Evolutionary conservation across 2,888 invertebrate species (phyloP).

Genomic region (Dynastes grantii): DNA sequence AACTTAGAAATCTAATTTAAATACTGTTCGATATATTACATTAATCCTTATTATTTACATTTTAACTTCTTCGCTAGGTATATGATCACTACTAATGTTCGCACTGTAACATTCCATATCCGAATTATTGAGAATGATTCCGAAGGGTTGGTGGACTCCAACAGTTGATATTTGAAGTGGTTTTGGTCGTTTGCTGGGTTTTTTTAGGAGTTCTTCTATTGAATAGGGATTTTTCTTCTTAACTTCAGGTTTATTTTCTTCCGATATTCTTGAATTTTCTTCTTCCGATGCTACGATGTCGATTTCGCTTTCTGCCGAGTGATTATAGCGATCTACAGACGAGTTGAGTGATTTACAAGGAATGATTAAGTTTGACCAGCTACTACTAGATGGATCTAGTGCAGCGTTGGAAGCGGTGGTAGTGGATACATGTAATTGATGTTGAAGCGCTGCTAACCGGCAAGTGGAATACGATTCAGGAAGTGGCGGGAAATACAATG

Average conservation of each 20-base stretch:
- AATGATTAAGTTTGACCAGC: slow-evolving; percentile 76
- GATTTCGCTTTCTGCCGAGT: slow-evolving; percentile 48
- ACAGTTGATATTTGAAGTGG: slow-evolving; percentile 54
- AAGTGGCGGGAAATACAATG: slow-evolving; percentile 62
- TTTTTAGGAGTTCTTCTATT: slow-evolving; percentile 88
- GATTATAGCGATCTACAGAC: slow-evolving; percentile 64
- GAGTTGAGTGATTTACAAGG: slow-evolving; percentile 69
- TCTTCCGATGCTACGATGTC: slow-evolving; percentile 56
- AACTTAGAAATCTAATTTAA: slow-evolving; percentile 20
- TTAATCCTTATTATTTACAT: slow-evolving; percentile 27
- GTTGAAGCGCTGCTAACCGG: slow-evolving; percentile 73
- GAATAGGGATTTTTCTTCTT: slow-evolving; percentile 88
- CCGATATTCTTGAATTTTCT: slow-evolving; percentile 56
- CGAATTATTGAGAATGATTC: slow-evolving; percentile 52
- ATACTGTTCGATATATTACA: slow-evolving; percentile 42
- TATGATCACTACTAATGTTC: slow-evolving; percentile 20
- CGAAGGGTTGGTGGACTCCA: slow-evolving; percentile 61
- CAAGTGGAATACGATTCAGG: slow-evolving; percentile 67
- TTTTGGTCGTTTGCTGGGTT: slow-evolving; percentile 79
- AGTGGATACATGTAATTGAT: slow-evolving; percentile 72
- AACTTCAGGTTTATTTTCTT: slow-evolving; percentile 61
- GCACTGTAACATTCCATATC: slow-evolving; percentile 12
- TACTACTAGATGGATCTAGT: slow-evolving; percentile 66
- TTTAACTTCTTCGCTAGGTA: slow-evolving; percentile 22
- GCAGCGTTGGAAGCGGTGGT: slow-evolving; percentile 66